Base-by-base conservation (phyloP, 2,888 invertebrate genomes). In the Ommatoiulus sabulosus region DNA sequence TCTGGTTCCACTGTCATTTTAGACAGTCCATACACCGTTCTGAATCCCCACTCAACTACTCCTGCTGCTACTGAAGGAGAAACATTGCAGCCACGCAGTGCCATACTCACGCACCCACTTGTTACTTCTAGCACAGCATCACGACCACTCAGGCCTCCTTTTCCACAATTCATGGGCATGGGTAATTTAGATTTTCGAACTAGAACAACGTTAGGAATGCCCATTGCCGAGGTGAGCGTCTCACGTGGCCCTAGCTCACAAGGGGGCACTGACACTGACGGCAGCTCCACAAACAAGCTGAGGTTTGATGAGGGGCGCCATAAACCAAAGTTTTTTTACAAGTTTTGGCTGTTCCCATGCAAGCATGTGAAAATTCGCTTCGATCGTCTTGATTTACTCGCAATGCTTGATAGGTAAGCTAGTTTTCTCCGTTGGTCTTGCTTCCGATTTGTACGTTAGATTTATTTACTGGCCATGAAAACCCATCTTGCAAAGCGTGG, bases 321-420 rank as follows among this genome's bases (percentile, higher is more conserved):
- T 35, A 93, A 92, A 89, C 92, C 92, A 46, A 92, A 93, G 89
- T 94, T 94, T 91, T 97, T 96, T 92, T 97, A 97, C 93, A 96
- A 96, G 91, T 95, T 96, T 91, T 95, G 95, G 92, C 91, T 96
- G 72, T 94, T 94, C n/a, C 95, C 95, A 87, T 92, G 92, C 90
- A 91, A 92, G 80, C 94, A 95, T 91, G 92, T 97, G 0, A 98
- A 97, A 94, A 95, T 99, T 57, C 95, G 96, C 88, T 96, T 99
- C 94, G 99, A 99, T 93, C 95, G 99, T 86, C 94, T 99, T 87
- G 97, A 97, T 90, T 93, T 99, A 85, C 94, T 98, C 92, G 97
- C 99, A 0, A 94, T 99, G 20, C 95, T 99, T 91, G 99, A 99
- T 93, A 95, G 93, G 93, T 93, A 90, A 90, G 86, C 15, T 90